Base-by-base conservation (phyloP, 2,888 invertebrate species). In the Drosophila imparisetae region DNA sequence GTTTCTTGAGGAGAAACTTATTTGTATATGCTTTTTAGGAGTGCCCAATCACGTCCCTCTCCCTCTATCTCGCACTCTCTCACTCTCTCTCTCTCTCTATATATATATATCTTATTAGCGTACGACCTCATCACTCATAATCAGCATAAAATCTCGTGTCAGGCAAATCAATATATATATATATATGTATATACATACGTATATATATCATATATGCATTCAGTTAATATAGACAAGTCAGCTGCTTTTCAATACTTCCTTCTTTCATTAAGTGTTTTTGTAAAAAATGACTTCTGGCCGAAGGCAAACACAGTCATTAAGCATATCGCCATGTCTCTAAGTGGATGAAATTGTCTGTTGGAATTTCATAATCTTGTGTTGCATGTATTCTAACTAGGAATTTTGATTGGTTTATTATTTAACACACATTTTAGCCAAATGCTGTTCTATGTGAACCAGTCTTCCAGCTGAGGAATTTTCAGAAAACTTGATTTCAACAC, bases 1-100 rank as follows among this genome's bases (percentile, higher is more conserved):
- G 72, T 76, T 83, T 86, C 77, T 81, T 75, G 73, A 83, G 80
- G 84, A 80, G 83, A 84, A 84, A 84, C 81, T 84, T 79, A 78
- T 74, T 78, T 78, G 18, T 29, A 59, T 66, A 59, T 42, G 45
- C 24, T 55, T 64, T 72, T 70, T 73, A 76, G 83, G 83, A 86
- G 86, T 77, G 86, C 63, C 76, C 73, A 66, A 52, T 53, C 42
- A 21, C n/a, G 10, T 32, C 10, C 36, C 40, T 2, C 40, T 10
- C 5, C n/a, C 11, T 2, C n/a, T n/a, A n/a, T n/a, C n/a, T n/a
- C n/a, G n/a, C n/a, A n/a, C n/a, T n/a, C n/a, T n/a, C 21, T 6
- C 6, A 3, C 11, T 11, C 6, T 21, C 45, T 21, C 40, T 0
- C 40, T 6, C 21, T 7, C 13, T 15, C 1, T 15, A 10, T n/a